phyloP scores from a whole-genome alignment of 1,140 invertebrate species.

The Myzus persicae region DNA sequence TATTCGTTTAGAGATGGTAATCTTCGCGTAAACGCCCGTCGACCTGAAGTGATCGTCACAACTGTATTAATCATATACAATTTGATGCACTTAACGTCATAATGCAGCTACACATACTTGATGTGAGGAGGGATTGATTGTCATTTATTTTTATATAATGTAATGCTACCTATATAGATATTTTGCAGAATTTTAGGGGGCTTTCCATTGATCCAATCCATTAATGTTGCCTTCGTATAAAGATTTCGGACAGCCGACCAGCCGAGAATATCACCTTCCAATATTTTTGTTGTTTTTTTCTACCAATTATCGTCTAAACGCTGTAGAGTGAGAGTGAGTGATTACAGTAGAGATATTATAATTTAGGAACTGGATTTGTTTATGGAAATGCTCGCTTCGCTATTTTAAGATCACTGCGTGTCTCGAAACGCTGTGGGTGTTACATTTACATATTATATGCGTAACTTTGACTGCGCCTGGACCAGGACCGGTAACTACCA shows the following conservation, averaged over 20 bases:
- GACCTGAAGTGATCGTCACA: not conserved
- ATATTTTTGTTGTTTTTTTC: not conserved
- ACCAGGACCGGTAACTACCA: not conserved
- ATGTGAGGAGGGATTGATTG: not conserved
- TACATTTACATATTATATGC: not conserved
- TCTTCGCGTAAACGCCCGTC: not conserved
- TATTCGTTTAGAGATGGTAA: not conserved
- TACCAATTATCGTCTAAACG: not conserved
- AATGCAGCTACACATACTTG: not conserved
- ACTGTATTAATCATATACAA: not conserved
- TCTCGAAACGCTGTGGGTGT: not conserved
- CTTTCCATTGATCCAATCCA: too few species aligned
- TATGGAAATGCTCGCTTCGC: not conserved
- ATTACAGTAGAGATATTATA: not conserved
- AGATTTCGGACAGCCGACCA: not conserved
- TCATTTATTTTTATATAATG: not conserved
- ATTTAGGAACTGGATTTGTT: conserved; percentile 27
- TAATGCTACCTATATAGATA: not conserved
- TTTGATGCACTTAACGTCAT: not conserved
- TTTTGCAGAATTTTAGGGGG: not conserved
- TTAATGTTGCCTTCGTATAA: not conserved
- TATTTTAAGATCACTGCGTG: not conserved
- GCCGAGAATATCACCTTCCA: not conserved
- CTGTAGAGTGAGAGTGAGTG: not conserved
- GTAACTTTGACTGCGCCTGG: conserved; percentile 21